Conservation (phyloP, 2,888 invertebrate genomes). For the Acronicta leporina region DNA sequence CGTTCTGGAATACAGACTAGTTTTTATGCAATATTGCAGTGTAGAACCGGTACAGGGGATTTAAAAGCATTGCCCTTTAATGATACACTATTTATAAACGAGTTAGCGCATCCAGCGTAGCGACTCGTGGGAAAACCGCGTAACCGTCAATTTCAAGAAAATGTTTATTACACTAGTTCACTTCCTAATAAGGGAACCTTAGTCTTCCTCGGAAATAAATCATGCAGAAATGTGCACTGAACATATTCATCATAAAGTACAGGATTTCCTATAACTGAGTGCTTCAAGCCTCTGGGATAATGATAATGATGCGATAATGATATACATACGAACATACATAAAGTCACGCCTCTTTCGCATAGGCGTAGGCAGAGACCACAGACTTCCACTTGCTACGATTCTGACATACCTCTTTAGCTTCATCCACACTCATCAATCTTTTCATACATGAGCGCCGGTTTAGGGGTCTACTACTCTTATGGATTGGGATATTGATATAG, state of each 20-base stretch:
- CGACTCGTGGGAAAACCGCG: conserved; percentile 63
- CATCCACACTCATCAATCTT: no score
- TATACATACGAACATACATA: no score
- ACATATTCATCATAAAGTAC: conserved; percentile 9
- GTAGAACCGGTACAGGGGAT: conserved; percentile 57
- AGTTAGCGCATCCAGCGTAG: conserved; percentile 58
- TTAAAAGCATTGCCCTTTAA: conserved; percentile 60
- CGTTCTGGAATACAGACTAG: conserved; percentile 88
- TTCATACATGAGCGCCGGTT: no score
- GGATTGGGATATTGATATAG: no score
- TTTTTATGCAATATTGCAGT: conserved; percentile 73
- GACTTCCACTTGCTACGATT: no score
- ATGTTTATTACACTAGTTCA: conserved; percentile 29
- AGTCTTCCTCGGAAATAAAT: conserved; percentile 21
- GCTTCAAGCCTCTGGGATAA: no score
- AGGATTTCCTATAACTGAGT: no score
- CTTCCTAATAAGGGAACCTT: conserved; percentile 27
- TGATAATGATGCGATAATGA: no score
- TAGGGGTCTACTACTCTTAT: no score
- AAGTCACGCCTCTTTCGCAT: no score
- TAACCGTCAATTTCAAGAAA: conserved; percentile 60
- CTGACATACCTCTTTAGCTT: no score
- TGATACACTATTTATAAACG: conserved; percentile 57
- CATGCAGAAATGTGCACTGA: conserved; percentile 14
- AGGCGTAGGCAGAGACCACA: no score